Evolutionary conservation across 2,113 vertebrate genomes (phyloP).

Genomic region (Antigone vipio): DNA sequence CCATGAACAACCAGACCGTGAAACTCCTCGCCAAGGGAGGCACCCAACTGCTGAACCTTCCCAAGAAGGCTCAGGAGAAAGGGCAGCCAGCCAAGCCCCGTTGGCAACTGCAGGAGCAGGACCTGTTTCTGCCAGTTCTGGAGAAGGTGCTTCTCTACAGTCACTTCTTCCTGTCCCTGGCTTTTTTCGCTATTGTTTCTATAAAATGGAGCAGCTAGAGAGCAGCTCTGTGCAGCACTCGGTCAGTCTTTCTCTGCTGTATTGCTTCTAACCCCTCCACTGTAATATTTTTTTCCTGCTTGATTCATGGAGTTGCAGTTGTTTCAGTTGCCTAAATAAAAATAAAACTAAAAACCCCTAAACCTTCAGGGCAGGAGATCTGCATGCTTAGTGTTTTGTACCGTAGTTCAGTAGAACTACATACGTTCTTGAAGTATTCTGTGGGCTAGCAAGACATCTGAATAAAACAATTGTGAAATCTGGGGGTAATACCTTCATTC

Average conservation of each 20-base stretch:
- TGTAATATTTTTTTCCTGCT: neutral
- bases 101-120: neutral
- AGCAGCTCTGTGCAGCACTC: neutral
- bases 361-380: rapidly evolving
- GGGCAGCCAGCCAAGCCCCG: neutral
- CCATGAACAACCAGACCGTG: rapidly evolving
- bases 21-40: neutral
- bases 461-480: neutral
- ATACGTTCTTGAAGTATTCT: neutral
- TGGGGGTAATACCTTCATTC: neutral
- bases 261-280: neutral
- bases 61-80: neutral
- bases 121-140: neutral
- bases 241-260: neutral
- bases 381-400: neutral
- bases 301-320: neutral
- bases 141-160: slow-evolving; percentile 47
- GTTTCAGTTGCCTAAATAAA: neutral
- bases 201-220: slow-evolving; percentile 48
- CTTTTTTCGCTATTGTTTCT: neutral
- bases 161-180: slow-evolving; percentile 28
- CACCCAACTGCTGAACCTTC: neutral
- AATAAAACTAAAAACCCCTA: neutral
- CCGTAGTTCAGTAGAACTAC: neutral
- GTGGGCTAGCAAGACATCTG: no score